A percentile compares a stretch with the other conserved stretches of the same genome.
These are phyloP conservation scores for Sebastolobus altivelis DNA, from an alignment of 2,797 vertebrate species.

Conservation along the genomic window DNA sequence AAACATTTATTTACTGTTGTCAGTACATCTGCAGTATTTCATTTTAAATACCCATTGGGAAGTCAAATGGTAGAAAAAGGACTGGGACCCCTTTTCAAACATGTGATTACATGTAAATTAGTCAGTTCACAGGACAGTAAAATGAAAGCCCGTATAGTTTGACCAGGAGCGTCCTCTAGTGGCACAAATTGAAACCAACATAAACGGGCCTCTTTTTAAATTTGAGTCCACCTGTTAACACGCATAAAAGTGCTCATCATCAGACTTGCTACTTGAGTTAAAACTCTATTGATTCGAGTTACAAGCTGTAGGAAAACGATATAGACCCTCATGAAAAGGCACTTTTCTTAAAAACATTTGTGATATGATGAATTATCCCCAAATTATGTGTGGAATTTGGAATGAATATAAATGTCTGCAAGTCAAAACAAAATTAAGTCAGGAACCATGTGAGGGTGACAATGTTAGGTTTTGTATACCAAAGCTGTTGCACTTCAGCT, in stretches of 20 bases:
- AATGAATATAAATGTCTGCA: not conserved
- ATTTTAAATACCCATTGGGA: not conserved
- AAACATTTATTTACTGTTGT: not conserved
- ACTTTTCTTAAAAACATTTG: no score
- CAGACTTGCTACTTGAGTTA: not conserved
- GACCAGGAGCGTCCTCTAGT: conserved; percentile 56
- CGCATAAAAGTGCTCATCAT: not conserved
- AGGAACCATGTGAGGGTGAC: no score
- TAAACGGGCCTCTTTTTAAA: not conserved
- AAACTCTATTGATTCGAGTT: no score
- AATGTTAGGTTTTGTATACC: no score
- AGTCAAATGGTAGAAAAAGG: not conserved
- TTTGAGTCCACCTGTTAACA: not conserved
- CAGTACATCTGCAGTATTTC: not conserved
- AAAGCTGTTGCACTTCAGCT: no score
- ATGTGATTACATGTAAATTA: not conserved
- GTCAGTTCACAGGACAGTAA: no score
- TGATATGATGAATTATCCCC: not conserved
- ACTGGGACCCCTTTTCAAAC: not conserved
- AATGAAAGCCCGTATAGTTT: not conserved
- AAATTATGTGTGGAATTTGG: not conserved
- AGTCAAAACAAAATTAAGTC: no score
- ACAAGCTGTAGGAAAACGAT: not conserved
- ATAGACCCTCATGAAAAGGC: not conserved
- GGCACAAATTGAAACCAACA: not conserved